Conservation (phyloP, 2,113 vertebrate genomes). For the Electrona antarctica region DNA sequence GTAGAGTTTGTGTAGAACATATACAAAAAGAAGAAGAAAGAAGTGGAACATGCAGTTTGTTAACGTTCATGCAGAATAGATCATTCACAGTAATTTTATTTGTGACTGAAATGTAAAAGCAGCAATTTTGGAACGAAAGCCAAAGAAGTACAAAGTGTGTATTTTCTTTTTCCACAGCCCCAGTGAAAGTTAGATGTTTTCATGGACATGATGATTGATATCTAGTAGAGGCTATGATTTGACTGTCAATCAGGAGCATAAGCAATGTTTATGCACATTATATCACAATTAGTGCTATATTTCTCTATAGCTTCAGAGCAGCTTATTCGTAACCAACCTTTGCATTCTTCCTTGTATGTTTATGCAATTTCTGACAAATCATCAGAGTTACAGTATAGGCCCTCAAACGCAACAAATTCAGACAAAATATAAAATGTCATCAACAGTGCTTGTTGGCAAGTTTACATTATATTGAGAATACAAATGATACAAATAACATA, state of each 20-base stretch:
- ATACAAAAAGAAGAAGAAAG: slow-evolving; percentile 25
- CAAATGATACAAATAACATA: background rate
- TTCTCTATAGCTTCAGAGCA: slow-evolving; percentile 6
- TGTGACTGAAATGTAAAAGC: slow-evolving; percentile 34
- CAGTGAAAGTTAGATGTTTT: slow-evolving; percentile 35
- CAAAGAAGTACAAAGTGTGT: slow-evolving; percentile 1
- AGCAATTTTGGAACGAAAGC: slow-evolving; percentile 21
- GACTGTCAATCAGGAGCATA: slow-evolving; percentile 55
- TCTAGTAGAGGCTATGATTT: slow-evolving; percentile 30
- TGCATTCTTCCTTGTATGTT: background rate
- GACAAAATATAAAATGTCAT: background rate
- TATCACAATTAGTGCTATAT: slow-evolving; percentile 17
- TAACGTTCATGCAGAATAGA: slow-evolving; percentile 53
- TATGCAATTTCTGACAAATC: background rate
- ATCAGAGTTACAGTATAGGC: background rate
- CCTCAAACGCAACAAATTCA: background rate
- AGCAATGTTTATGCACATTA: slow-evolving; percentile 39
- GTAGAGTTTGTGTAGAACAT: slow-evolving; percentile 10
- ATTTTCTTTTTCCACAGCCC: slow-evolving; percentile 14
- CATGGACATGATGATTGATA: slow-evolving; percentile 48
- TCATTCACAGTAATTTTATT: slow-evolving; percentile 14
- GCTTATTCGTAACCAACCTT: slow-evolving; percentile 9
- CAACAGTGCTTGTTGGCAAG: background rate
- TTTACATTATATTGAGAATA: background rate
- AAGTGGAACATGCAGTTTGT: slow-evolving; percentile 59